Conservation (phyloP, 2,888 invertebrate species). For the Escarpia spicata region DNA sequence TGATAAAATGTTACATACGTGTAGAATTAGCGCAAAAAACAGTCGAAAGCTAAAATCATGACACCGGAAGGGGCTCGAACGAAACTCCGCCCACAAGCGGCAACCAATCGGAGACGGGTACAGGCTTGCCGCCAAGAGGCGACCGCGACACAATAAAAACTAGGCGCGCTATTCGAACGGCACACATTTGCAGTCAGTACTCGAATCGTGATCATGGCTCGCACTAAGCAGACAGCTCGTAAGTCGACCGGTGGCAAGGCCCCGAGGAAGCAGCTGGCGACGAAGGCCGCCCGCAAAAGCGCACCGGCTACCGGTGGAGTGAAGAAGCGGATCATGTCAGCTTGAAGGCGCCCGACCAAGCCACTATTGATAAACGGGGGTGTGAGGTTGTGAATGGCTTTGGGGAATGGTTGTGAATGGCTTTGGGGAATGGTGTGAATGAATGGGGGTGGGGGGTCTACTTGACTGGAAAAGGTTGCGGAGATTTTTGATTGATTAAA, state of each 20-base stretch:
- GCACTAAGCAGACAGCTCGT: constrained; percentile 66
- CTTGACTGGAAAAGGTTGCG: too few relatives aligned
- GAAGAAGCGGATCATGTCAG: too few relatives aligned
- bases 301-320: constrained; percentile 66
- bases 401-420: too few relatives aligned
- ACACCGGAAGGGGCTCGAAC: constrained; percentile 18
- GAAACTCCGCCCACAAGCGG: constrained; percentile 22
- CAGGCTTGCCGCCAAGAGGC: not conserved
- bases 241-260: constrained; percentile 66
- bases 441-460: too few relatives aligned
- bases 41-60: constrained; percentile 13
- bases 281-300: constrained; percentile 65
- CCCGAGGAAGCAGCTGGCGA: constrained; percentile 65
- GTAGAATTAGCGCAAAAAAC: constrained; percentile 13
- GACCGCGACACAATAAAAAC: constrained; percentile 19
- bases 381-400: too few relatives aligned
- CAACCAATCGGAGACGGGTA: constrained; percentile 14
- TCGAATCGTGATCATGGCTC: constrained; percentile 55
- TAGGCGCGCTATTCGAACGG: not conserved
- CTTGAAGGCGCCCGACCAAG: too few relatives aligned
- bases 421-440: too few relatives aligned
- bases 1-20: not conserved
- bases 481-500: too few relatives aligned
- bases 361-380: too few relatives aligned
- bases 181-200: constrained; percentile 8